Evolutionary conservation across 1,140 invertebrate species (phyloP).

Genomic region (Trissolcus basalis): DNA sequence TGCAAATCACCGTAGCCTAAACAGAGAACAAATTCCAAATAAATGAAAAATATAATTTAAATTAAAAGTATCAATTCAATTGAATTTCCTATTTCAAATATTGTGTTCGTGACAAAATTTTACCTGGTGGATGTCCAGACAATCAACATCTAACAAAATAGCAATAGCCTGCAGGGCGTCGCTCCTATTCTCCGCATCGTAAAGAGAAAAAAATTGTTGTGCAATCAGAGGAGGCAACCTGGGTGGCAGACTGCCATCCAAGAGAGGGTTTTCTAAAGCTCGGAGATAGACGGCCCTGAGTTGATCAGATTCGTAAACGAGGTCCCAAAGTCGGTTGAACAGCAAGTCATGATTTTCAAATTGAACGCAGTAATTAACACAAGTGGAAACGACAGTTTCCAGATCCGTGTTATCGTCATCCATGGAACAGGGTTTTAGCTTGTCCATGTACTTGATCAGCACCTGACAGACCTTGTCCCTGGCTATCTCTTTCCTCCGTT

Average conservation of each 20-base stretch:
- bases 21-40: slow-evolving; percentile 6
- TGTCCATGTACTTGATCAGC: slow-evolving; percentile 77
- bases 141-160: slow-evolving; percentile 87
- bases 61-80: slow-evolving; percentile 2
- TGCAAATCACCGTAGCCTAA: slow-evolving; percentile 85
- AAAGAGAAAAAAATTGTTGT: slow-evolving; percentile 81
- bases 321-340: slow-evolving; percentile 77
- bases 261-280: slow-evolving; percentile 74
- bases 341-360: slow-evolving; percentile 76
- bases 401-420: slow-evolving; percentile 61
- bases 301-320: slow-evolving; percentile 71
- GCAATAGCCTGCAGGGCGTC: slow-evolving; percentile 87
- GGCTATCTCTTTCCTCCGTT: slow-evolving; percentile 79
- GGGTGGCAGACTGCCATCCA: slow-evolving; percentile 75
- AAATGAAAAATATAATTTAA: background rate
- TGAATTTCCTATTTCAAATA: background rate
- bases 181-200: slow-evolving; percentile 77
- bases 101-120: background rate
- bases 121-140: slow-evolving; percentile 92
- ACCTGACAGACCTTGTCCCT: slow-evolving; percentile 78
- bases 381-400: slow-evolving; percentile 64
- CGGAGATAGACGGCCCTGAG: slow-evolving; percentile 74
- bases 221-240: slow-evolving; percentile 80
- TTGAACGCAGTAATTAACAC: slow-evolving; percentile 72
- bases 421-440: slow-evolving; percentile 75